Evolutionary conservation across 23 tunicate species (phyloP).

Genomic region (Ciona savignyi): DNA sequence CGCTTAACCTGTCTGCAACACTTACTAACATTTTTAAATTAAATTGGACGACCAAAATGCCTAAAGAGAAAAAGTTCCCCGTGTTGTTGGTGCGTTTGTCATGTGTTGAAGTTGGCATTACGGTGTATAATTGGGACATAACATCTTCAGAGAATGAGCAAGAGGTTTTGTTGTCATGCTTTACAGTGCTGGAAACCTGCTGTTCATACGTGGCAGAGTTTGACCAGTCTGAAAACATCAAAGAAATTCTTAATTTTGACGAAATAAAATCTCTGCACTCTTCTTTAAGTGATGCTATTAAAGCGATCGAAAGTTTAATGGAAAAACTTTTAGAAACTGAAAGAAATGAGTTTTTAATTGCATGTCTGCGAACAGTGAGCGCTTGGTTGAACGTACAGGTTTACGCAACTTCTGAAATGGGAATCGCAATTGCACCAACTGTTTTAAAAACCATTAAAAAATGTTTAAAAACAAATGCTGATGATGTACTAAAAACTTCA

Average conservation of each 20-base stretch:
- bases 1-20: conserved; percentile 18
- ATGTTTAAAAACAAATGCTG: background rate
- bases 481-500: conserved; percentile 19
- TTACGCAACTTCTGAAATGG: conserved; percentile 33
- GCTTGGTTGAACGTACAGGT: conserved; percentile 52
- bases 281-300: conserved; percentile 29
- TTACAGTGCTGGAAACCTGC: background rate
- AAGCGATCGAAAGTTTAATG: conserved; percentile 2
- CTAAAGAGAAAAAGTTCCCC: conserved; percentile 21
- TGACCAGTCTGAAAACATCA: conserved; percentile 27
- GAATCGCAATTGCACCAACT: conserved; percentile 8
- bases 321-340: background rate
- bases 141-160: background rate
- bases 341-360: background rate
- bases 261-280: conserved; percentile 30
- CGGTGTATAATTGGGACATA: conserved; percentile 1
- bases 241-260: conserved; percentile 32
- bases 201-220: conserved; percentile 34
- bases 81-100: background rate
- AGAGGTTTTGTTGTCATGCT: background rate
- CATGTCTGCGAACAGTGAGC: conserved; percentile 34
- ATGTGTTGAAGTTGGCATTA: conserved; percentile 37
- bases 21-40: conserved; percentile 18
- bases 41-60: conserved; percentile 6
- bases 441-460: conserved; percentile 6